Base-by-base conservation (phyloP, 2,888 invertebrate species). In the Ramazzottius varieornatus region DNA sequence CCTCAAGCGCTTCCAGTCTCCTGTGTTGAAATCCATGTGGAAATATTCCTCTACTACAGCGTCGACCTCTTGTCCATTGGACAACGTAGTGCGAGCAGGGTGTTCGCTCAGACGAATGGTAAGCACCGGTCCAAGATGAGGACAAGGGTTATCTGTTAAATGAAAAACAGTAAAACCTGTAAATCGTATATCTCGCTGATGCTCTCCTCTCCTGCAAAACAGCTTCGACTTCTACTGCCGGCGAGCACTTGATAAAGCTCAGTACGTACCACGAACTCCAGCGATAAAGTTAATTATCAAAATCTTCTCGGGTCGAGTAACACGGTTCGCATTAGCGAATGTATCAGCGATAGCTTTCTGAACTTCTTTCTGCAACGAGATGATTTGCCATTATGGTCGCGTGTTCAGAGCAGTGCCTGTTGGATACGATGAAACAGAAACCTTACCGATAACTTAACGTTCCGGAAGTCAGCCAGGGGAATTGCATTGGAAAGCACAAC, bases 201-300 rank as follows among this genome's bases (percentile, higher is more conserved):
- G n/a, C n/a, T n/a, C n/a, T n/a, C n/a, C n/a, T n/a, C n/a, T n/a
- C n/a, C n/a, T n/a, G n/a, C n/a, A n/a, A n/a, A n/a, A n/a, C n/a
- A n/a, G n/a, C n/a, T n/a, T n/a, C n/a, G n/a, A n/a, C n/a, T n/a
- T n/a, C n/a, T n/a, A n/a, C n/a, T n/a, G n/a, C n/a, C n/a, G n/a
- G n/a, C n/a, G n/a, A n/a, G n/a, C 40, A 40, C 20, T 2, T 13
- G 4, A 33, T 2, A n/a, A 8, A 32, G 40, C 63, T 8, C n/a
- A 64, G 33, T 64, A 32, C 72, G 68, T 74, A 86, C 86, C 88
- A 77, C 93, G 83, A 8, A 90, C 87, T n/a, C 94, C 96, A 65
- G 93, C 93, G 91, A 96, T 94, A 73, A 96, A 96, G 69, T 93
- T 92, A 34, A 96, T 81, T 74, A 96, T 96, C 65, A 96, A 84